Base-by-base conservation (phyloP, 2,113 vertebrate genomes). In the Emydura subglobosa region DNA sequence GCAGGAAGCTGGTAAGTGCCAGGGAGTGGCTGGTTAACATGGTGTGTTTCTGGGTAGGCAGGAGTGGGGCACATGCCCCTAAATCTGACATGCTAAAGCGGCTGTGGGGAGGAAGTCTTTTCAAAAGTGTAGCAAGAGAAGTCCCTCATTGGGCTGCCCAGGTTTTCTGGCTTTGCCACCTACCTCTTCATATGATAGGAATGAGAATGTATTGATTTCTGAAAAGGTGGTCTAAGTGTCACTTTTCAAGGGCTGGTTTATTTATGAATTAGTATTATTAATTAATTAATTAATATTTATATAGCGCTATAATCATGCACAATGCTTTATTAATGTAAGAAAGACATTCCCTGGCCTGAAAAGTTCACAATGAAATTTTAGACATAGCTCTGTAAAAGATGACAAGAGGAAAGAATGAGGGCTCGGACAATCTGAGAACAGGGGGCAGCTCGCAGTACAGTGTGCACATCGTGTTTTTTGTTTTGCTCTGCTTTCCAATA, bases 261-360 rank as follows among this genome's bases (percentile, higher is more conserved):
- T 59, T 87, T 59, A 76, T 91, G 83, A 83, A 85, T 86, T 72
- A 55, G 5, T 80, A 86, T 76, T 78, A 8, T 47, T 47, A 47
- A 47, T 47, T 47, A 47, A 47, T 47, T 47, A 47, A 85, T 88
- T 87, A 89, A 68, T 95, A 90, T 94, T 87, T 93, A 80, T 61
- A 82, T 5, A 53, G 8, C 29, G 7, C 86, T 87, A n/a, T 93
- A 50, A 39, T 85, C 5, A 5, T 79, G 6, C 87, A 21, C 86
- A 49, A 19, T 39, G 17, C 91, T 86, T 87, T 90, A 42, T 6
- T 2, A 94, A 68, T 14, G 81, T 44, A 72, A 85, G 51, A 82
- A 84, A 85, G 12, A 6, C 21, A n/a, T 31, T 84, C 22, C 21
- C 3, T 79, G 14, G 1, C 54, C 83, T 88, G 42, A 85, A 93